A percentile compares a stretch with the other conserved stretches of the same genome.
Conservation (phyloP, 2,113 vertebrate species). For the Sigmodon hispidus region DNA sequence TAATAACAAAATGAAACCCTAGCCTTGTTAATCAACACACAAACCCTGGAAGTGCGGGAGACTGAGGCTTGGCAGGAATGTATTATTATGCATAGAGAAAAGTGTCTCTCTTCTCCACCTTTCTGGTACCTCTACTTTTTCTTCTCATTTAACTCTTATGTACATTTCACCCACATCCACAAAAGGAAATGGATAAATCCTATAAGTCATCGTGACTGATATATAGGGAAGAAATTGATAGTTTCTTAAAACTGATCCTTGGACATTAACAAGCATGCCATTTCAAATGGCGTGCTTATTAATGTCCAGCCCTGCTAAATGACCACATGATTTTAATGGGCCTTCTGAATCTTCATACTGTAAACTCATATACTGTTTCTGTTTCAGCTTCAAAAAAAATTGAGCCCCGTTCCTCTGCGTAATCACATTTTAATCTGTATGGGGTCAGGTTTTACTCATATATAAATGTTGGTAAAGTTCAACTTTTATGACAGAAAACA, state of each 20-base stretch:
- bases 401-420: constrained; percentile 36
- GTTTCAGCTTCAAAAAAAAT: constrained; percentile 21
- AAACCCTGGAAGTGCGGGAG: constrained; percentile 4
- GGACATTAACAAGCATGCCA: too few species aligned
- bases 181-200: constrained; percentile 12
- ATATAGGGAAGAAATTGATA: neutral
- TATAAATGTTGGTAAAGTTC: constrained; percentile 50
- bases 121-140: neutral
- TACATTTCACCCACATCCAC: neutral
- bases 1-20: constrained; percentile 55
- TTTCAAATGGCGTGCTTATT: constrained; percentile 49
- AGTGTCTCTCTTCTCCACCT: neutral
- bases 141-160: neutral
- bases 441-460: constrained; percentile 49
- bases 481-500: constrained; percentile 1
- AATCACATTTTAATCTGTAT: constrained; percentile 64
- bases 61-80: neutral
- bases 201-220: neutral
- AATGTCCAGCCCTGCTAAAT: neutral
- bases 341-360: neutral
- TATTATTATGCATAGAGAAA: neutral
- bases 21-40: constrained; percentile 52
- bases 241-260: constrained; percentile 31
- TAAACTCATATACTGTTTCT: neutral
- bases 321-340: neutral